Evolutionary conservation across 53 echinoderm and acorn worm genomes (phyloP).

Genomic region (Mesocentrotus franciscanus): DNA sequence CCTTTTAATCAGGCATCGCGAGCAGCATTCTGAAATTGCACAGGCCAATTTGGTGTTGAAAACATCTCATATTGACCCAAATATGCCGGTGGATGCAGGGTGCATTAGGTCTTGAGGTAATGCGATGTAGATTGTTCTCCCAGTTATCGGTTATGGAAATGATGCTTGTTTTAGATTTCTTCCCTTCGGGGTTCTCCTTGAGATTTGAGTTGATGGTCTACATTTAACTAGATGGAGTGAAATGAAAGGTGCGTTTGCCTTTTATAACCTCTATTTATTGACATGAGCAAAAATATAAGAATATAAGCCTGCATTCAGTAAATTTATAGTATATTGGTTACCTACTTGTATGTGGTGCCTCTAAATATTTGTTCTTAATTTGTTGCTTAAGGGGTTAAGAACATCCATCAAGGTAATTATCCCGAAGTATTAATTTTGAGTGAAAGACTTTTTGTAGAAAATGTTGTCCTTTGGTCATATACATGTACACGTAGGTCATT

Average conservation of each 20-base stretch:
- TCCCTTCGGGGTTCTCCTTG: neutral
- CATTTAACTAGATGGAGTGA: neutral
- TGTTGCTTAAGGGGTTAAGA: too few relatives aligned
- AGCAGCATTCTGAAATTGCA: neutral
- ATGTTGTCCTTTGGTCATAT: too few relatives aligned
- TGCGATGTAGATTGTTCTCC: neutral
- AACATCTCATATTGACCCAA: slow-evolving; percentile 8
- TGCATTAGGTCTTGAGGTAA: neutral
- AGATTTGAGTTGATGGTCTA: neutral
- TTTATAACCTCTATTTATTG: too few relatives aligned
- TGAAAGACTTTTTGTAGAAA: too few relatives aligned
- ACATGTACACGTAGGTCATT: too few relatives aligned
- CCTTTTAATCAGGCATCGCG: neutral
- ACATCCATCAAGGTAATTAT: too few relatives aligned
- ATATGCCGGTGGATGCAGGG: neutral
- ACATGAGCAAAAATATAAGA: too few relatives aligned
- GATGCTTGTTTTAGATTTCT: neutral
- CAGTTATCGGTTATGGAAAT: neutral
- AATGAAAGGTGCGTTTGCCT: neutral
- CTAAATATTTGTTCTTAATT: too few relatives aligned
- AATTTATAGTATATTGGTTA: too few relatives aligned
- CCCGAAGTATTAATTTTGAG: too few relatives aligned
- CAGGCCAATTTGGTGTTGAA: neutral
- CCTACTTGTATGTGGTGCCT: too few relatives aligned
- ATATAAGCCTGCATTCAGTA: too few relatives aligned